These are phyloP conservation scores for Drosophila takahashii DNA, from an alignment of 1,140 invertebrate genomes.

Conservation along the genomic window DNA sequence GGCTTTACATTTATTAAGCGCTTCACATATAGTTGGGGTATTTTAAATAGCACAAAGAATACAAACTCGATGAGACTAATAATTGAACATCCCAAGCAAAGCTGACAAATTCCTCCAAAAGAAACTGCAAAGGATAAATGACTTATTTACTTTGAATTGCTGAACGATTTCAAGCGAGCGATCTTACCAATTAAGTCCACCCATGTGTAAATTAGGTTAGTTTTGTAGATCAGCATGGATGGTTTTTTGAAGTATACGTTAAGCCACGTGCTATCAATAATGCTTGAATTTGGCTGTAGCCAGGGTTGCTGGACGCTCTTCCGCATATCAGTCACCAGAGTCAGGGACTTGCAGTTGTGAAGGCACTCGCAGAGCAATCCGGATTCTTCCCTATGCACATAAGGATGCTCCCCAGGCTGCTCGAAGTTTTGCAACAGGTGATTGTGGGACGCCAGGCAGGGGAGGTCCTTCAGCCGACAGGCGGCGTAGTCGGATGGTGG, in stretches of 20 bases:
- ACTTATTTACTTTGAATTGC: neutral
- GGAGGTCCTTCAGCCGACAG: slow-evolving; percentile 61
- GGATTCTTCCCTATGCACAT: slow-evolving; percentile 17
- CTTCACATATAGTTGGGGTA: slow-evolving; percentile 54
- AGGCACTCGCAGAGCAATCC: slow-evolving; percentile 71
- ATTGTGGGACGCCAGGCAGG: slow-evolving; percentile 65
- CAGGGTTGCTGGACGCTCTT: slow-evolving; percentile 26
- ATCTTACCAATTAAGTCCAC: slow-evolving; percentile 65
- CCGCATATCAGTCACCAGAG: slow-evolving; percentile 51
- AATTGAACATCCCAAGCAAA: slow-evolving; percentile 90
- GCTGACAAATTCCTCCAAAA: slow-evolving; percentile 90
- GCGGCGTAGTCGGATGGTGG: slow-evolving; percentile 57
- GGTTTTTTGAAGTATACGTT: slow-evolving; percentile 50
- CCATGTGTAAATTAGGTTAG: slow-evolving; percentile 74
- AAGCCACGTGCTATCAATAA: slow-evolving; percentile 20
- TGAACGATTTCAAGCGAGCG: neutral
- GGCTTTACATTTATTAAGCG: neutral
- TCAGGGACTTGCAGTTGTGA: slow-evolving; percentile 70
- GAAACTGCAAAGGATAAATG: slow-evolving; percentile 85
- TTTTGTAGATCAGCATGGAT: slow-evolving; percentile 61
- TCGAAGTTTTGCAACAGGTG: slow-evolving; percentile 47
- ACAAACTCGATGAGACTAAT: slow-evolving; percentile 89
- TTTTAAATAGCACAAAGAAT: slow-evolving; percentile 88
- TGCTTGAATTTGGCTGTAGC: slow-evolving; percentile 1
- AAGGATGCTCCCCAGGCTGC: slow-evolving; percentile 49